Base-by-base conservation (phyloP, 2,113 vertebrate species). In the Oncorhynchus kisutch region DNA sequence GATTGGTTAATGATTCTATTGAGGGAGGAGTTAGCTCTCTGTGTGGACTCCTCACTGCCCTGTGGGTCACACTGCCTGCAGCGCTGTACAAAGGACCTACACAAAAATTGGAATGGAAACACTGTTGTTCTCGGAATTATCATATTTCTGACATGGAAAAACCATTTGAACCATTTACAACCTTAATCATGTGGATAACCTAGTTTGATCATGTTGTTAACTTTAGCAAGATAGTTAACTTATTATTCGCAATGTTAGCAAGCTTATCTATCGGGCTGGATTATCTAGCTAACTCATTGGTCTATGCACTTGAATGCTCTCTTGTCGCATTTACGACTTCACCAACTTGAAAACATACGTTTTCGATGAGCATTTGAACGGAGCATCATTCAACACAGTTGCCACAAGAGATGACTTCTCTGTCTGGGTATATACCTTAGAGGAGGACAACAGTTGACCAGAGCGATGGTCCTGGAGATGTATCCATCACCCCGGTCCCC, bases 401-500 rank as follows among this genome's bases (percentile, higher is more conserved):
- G n/a, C n/a, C 6, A 62, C 20, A 62, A 34, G 39, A 45, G 39
- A 45, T 45, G 9, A 3, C 11, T 5, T 31, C 62, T 7, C 4
- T 25, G 22, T 14, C 2, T 13, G 0, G 24, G 18, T 25, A 18
- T 73, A 1, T 74, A 93, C 96, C 95, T 93, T 84, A 97, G 93
- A 3, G 95, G 93, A 20, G 96, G 95, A 2, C 96, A 95, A 59
- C 94, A 96, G 91, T 98, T 98, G 84, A 95, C 95, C 65, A 97
- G 82, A 34, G 92, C 83, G 2, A 96, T 95, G 71, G 95, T 96
- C 22, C 91, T 92, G 78, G 91, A 84, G 76, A 95, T 83, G 16
- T 94, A 96, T 83, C 90, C 81, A 0, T 96, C 92, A 0, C 93
- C 86, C 0, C 83, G 45, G 1, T 94, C 92, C 54, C 91, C 88